phyloP scores from a whole-genome alignment of 2,888 invertebrate genomes.

The Pheosia tremula region DNA sequence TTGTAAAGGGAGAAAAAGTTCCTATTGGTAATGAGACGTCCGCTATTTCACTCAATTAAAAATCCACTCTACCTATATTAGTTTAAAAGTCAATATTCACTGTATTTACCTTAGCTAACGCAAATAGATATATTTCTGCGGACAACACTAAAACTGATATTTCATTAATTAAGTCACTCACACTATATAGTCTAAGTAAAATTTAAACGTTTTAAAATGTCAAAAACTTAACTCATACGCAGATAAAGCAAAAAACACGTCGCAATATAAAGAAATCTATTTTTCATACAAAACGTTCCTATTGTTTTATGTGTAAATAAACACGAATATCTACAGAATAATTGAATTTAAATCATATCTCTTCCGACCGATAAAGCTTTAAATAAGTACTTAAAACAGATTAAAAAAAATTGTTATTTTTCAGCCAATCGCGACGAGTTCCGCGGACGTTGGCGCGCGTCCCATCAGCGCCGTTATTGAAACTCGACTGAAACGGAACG shows the following conservation, averaged over 20 bases:
- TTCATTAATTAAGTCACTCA: neutral
- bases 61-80: neutral
- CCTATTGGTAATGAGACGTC: neutral
- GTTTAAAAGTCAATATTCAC: neutral
- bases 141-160: neutral
- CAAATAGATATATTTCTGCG: neutral
- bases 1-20: neutral
- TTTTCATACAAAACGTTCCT: too few species aligned
- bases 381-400: neutral
- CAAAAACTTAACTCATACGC: too few species aligned
- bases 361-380: neutral
- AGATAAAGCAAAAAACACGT: too few species aligned
- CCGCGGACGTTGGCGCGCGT: constrained; percentile 33
- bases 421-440: constrained; percentile 11
- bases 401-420: neutral
- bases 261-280: too few species aligned
- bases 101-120: neutral
- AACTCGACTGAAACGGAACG: constrained; percentile 46
- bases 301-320: neutral
- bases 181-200: neutral
- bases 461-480: constrained; percentile 32
- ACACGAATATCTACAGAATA: neutral
- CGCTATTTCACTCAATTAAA: neutral
- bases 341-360: neutral
- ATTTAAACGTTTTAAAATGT: too few species aligned